Conservation (phyloP, 2,113 vertebrate species). For the Cephalopterus ornatus region DNA sequence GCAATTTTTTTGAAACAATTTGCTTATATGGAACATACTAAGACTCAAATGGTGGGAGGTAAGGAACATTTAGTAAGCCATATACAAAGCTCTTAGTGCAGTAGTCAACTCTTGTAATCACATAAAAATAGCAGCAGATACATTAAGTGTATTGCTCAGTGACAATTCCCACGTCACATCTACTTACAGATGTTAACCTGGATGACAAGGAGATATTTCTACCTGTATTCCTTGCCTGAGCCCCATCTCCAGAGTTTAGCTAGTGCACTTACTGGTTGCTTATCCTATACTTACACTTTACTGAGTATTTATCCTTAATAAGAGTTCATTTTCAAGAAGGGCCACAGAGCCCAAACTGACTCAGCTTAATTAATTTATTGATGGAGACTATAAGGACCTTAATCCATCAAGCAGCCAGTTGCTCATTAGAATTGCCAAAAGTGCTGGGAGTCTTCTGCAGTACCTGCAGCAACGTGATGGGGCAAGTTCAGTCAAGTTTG, state of each 20-base stretch:
- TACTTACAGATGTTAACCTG: background rate
- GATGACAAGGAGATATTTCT: background rate
- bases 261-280: background rate
- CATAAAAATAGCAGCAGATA: background rate
- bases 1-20: background rate
- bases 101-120: background rate
- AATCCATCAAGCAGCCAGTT: conserved; percentile 38
- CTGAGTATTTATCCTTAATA: conserved; percentile 2
- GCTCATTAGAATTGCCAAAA: background rate
- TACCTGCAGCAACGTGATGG: background rate
- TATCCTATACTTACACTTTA: background rate
- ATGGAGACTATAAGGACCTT: background rate
- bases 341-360: background rate
- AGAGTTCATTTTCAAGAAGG: background rate
- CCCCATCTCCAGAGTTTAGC: background rate
- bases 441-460: background rate
- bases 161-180: background rate
- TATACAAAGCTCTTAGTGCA: background rate
- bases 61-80: background rate
- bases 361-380: conserved; percentile 15
- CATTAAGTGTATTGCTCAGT: background rate
- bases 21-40: background rate
- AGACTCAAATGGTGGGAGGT: background rate
- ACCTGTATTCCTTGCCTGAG: background rate
- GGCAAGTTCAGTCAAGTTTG: background rate